Evolutionary conservation across 2,888 invertebrate genomes (phyloP).

Genomic region (Yponomeuta cagnagella): DNA sequence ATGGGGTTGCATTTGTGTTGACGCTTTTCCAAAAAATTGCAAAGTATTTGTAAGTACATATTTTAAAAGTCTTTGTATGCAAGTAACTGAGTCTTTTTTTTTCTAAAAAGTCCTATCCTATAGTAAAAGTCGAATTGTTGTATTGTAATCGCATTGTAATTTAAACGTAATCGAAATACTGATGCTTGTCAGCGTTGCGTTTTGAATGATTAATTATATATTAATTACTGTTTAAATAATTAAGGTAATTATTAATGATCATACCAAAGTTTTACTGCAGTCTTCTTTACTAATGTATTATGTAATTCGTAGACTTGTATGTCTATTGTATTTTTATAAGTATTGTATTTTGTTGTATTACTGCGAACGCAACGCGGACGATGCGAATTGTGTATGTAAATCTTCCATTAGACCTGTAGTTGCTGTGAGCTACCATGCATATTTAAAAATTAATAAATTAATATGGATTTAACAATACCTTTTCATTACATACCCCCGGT

Average conservation of each 20-base stretch:
- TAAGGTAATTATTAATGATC: neutral
- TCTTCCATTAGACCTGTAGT: conserved; percentile 71
- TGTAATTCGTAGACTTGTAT: neutral
- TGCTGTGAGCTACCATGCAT: conserved; percentile 68
- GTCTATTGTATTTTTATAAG: neutral
- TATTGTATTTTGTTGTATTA: neutral
- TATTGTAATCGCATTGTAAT: conserved; percentile 63
- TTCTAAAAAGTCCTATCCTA: neutral
- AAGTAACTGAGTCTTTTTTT: neutral
- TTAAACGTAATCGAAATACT: conserved; percentile 45
- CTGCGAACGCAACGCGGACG: conserved; percentile 48
- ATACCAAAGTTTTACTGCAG: neutral
- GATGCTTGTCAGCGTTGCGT: conserved; percentile 52
- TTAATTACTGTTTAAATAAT: neutral
- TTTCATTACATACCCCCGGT: neutral
- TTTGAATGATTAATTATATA: conserved; percentile 28
- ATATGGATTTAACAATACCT: conserved; percentile 22
- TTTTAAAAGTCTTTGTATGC: neutral
- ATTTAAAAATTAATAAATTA: conserved; percentile 60
- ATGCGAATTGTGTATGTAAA: conserved; percentile 46
- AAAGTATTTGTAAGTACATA: neutral
- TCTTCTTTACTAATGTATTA: neutral
- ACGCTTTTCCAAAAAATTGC: too few species aligned
- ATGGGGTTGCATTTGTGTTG: too few species aligned
- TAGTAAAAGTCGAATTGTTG: conserved; percentile 33